Base-by-base conservation (phyloP, 2,113 vertebrate genomes). In the Melanerpes formicivorus region DNA sequence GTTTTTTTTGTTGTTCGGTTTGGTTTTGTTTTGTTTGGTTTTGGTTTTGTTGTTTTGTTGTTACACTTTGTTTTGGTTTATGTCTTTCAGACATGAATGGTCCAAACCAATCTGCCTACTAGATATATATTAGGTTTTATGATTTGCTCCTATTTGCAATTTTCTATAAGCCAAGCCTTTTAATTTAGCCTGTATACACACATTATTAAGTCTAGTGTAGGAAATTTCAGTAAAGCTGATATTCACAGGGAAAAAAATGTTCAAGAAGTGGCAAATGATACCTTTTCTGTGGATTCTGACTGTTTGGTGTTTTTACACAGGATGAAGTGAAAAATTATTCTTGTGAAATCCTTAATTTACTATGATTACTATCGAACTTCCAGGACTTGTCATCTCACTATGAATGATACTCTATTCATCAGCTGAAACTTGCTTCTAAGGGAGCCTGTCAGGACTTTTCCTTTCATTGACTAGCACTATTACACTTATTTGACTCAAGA, bases 1-100 rank as follows among this genome's bases (percentile, higher is more conserved):
- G 7, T 16, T 37, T 10, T 40, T 40, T 3, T 0, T 1, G 5
- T 7, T 4, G 37, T 27, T 40, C 11, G 11, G 40, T 40, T 40
- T 40, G 40, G 40, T 40, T 40, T 40, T 10, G 40, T 40, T 40
- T 40, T 10, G 40, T 40, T 40, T 40, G 40, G 40, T 40, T 40
- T 40, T 40, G 40, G 40, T 48, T 5, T 32, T 56, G 3, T 32
- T 46, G 2, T 14, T 40, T 16, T 22, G 18, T 54, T 10, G 22
- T 18, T 50, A 14, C 18, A 4, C 9, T 67, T 40, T 76, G 17
- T 6, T 62, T 66, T 65, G 6, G 6, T 78, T 70, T n/a, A 17
- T 60, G 4, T 66, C 14, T 75, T 87, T 87, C 10, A 44, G 7
- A 22, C 60, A n/a, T 7, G 19, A 11, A 37, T 48, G 5, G 14